Evolutionary conservation across 2,797 vertebrate genomes (phyloP), one percentile per base, ranked within the genome.

Genomic region (Rachycentron canadum): DNA sequence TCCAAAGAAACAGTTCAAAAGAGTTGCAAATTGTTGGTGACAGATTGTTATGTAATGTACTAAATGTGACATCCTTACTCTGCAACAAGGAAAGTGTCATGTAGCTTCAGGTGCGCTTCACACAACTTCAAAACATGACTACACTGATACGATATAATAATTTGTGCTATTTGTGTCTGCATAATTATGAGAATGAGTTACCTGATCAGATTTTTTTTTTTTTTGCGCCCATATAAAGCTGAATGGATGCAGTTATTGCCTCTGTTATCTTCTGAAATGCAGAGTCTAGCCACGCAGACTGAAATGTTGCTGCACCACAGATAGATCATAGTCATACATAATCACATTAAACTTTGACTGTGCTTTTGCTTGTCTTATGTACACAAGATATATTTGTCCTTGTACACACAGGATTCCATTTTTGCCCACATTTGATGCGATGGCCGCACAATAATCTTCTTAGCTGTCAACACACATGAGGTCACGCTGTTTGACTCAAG

Each of bases 31-130:
- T 65, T 45, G 56, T 45, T 57, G 23, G 62, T 56, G 62, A 74
- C 63, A 68, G 28, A 65, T 28, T 7, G 47, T 90, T 82, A 76
- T 43, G 34, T 72, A 88, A 88, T 17, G 52, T 10, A 23, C 26
- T 55, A 73, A 81, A 61, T 52, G n/a, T n/a, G 40, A 5, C 4
- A 17, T 26, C 11, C 14, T 25, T n/a, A n/a, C n/a, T n/a, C n/a
- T n/a, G n/a, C n/a, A n/a, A n/a, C n/a, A n/a, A n/a, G n/a, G n/a
- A n/a, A n/a, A n/a, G n/a, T n/a, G n/a, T n/a, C n/a, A n/a, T n/a
- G n/a, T n/a, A 19, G 49, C 52, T 26, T 49, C n/a, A 43, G 38
- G 13, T 55, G 52, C 7, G 62, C 13, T 45, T 76, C 38, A 58
- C 19, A 32, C 40, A 74, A 26, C 55, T 10, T 41, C 11, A 30